These are phyloP conservation scores for Catocala fraxini DNA, from an alignment of 2,888 invertebrate species.

Conservation along the genomic window DNA sequence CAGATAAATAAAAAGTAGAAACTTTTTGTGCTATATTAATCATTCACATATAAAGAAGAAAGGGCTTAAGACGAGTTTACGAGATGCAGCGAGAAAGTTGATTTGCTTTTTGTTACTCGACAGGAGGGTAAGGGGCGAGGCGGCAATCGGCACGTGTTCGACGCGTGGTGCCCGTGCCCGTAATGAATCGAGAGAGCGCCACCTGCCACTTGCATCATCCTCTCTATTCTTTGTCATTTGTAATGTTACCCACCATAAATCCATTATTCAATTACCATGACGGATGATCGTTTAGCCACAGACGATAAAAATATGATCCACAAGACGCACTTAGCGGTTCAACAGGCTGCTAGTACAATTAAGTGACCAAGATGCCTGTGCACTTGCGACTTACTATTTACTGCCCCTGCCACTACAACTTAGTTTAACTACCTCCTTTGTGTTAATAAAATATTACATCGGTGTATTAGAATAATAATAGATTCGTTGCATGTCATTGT, in stretches of 20 bases:
- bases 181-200: conserved; percentile 18
- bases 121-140: conserved; percentile 46
- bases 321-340: neutral
- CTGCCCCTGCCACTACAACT: too few relatives aligned
- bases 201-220: conserved; percentile 21
- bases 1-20: conserved; percentile 18
- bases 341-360: neutral
- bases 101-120: conserved; percentile 43
- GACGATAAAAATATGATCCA: neutral
- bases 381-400: too few relatives aligned
- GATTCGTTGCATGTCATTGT: too few relatives aligned
- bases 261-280: too few relatives aligned
- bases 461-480: too few relatives aligned
- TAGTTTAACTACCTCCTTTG: too few relatives aligned
- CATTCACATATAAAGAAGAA: conserved; percentile 51
- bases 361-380: too few relatives aligned
- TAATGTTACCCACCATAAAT: neutral
- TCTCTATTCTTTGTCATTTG: neutral
- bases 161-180: conserved; percentile 35
- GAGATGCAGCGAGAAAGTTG: conserved; percentile 48
- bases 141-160: conserved; percentile 48
- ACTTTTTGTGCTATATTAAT: conserved; percentile 38
- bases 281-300: neutral
- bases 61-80: conserved; percentile 48
- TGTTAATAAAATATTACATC: too few relatives aligned